Percentiles rank a stretch among this genome's conserved stretches.
Evolutionary conservation across 2,797 vertebrate genomes (phyloP).

Genomic region (Mastacembelus armatus): DNA sequence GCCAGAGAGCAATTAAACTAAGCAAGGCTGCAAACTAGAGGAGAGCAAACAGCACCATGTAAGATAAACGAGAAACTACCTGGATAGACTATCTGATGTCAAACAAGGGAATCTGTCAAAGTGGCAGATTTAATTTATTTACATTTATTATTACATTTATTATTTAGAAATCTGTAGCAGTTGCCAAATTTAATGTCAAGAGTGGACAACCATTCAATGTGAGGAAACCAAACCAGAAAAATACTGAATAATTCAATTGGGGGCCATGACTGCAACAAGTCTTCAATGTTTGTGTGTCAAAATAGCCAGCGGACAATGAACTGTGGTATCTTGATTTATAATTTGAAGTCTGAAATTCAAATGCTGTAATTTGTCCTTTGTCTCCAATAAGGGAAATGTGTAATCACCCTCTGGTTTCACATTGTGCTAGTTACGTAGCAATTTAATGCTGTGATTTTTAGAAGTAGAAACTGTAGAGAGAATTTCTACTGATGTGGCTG

Average conservation of each 20-base stretch:
- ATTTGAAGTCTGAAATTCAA: slow-evolving; percentile 18
- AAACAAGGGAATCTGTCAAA: not conserved
- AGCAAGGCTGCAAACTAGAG: no score
- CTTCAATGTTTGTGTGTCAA: slow-evolving; percentile 22
- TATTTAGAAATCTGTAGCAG: not conserved
- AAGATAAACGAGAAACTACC: not conserved
- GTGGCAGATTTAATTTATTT: not conserved
- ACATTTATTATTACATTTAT: not conserved
- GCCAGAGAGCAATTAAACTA: not conserved
- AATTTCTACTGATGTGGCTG: slow-evolving; percentile 43
- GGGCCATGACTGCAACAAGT: slow-evolving; percentile 1
- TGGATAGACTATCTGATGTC: not conserved
- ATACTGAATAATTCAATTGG: not conserved
- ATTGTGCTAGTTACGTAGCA: slow-evolving; percentile 42
- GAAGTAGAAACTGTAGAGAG: slow-evolving; percentile 44
- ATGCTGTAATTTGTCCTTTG: slow-evolving; percentile 10
- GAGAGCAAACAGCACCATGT: slow-evolving; percentile 4
- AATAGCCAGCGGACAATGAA: slow-evolving; percentile 1
- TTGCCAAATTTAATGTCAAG: slow-evolving; percentile 11
- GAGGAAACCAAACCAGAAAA: slow-evolving; percentile 9
- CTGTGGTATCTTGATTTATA: slow-evolving; percentile 10
- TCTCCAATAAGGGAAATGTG: slow-evolving; percentile 9
- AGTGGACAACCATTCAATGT: slow-evolving; percentile 9
- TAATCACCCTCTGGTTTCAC: slow-evolving; percentile 36
- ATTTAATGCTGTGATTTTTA: slow-evolving; percentile 60